Base-by-base conservation (phyloP, 1,140 invertebrate species). In the Zaprionus capensis region DNA sequence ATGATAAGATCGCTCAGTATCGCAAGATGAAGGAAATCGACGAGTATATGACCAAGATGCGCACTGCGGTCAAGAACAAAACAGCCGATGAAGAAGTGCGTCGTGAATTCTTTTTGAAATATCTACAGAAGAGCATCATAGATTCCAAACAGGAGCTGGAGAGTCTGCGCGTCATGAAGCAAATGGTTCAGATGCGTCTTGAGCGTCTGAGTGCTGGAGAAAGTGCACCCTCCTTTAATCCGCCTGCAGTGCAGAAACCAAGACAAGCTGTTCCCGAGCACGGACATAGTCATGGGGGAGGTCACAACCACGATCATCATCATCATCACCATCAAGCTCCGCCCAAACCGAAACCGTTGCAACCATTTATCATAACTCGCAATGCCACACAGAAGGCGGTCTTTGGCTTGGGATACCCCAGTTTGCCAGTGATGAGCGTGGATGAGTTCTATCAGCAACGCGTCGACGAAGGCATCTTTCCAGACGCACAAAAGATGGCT, bases 391-490 rank as follows among this genome's bases (percentile, higher is more conserved):
- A 99, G 93, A 99, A 99, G 93, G 95, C 97, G 73, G 97, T 99
- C 3, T 99, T 96, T 94, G 99, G 99, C 7, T 93, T 96, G 44
- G 99, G 99, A 0, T 99, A 99, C 95, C 98, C 98, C 1, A 96
- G 97, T 90, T 91, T 99, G 66, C 98, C 99, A 1, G 95, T 97
- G 1, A 94, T 98, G 93, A 98, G 98, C 1, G 96, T 99, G 0
- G 96, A 99, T 87, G 98, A 99, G 93, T 99, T 99, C 94, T 99
- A 99, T 93, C 96, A 99, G 56, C 95, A 99, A 93, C 95, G 98
- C 80, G 95, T 98, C 1, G 93, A 94, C 65, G 96, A 97, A 57
- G 97, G 97, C 88, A 94, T 95, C 94, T 97, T 93, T 58, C 93
- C 93, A 5, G 82, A 93, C 77, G 93, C 92, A 20, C 81, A 79